phyloP scores from a whole-genome alignment of 2,113 vertebrate genomes.

The Anguilla rostrata region DNA sequence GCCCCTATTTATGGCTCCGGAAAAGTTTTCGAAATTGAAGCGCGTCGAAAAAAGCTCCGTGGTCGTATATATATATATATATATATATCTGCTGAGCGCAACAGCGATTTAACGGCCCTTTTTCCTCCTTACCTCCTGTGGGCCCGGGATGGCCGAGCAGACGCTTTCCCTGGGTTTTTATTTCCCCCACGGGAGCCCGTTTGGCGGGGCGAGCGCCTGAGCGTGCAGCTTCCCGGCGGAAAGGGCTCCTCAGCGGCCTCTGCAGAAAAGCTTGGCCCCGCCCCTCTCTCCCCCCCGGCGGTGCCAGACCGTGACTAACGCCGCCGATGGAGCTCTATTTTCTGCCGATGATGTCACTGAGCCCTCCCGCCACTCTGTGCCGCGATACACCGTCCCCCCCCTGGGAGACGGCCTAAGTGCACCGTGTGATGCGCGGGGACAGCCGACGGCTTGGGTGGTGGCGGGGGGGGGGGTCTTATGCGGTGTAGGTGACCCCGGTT shows the following conservation, averaged over 20 bases:
- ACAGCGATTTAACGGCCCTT: not conserved
- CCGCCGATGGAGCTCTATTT: not conserved
- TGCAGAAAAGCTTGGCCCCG: not conserved
- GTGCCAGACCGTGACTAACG: not conserved
- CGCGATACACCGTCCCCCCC: not conserved
- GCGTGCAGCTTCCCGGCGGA: not conserved
- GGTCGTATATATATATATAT: too few relatives aligned
- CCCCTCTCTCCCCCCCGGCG: not conserved
- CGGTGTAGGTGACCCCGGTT: not conserved
- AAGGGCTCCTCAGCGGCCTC: not conserved
- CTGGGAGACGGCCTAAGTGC: not conserved
- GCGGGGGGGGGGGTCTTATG: not conserved
- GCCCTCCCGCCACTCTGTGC: not conserved
- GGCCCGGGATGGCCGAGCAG: not conserved
- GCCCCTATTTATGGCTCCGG: too few relatives aligned
- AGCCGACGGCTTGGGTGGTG: not conserved
- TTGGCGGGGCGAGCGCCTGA: not conserved
- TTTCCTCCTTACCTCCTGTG: not conserved
- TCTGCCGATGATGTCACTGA: not conserved
- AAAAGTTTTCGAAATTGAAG: too few relatives aligned
- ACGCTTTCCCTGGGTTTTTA: not conserved
- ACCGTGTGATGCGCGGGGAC: not conserved
- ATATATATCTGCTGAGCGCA: not conserved
- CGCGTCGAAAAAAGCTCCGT: too few relatives aligned
- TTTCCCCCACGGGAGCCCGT: not conserved